A percentile compares a stretch with the other conserved stretches of the same genome.
These are phyloP conservation scores for Pantala flavescens DNA, from an alignment of 1,140 invertebrate species.

Conservation along the genomic window DNA sequence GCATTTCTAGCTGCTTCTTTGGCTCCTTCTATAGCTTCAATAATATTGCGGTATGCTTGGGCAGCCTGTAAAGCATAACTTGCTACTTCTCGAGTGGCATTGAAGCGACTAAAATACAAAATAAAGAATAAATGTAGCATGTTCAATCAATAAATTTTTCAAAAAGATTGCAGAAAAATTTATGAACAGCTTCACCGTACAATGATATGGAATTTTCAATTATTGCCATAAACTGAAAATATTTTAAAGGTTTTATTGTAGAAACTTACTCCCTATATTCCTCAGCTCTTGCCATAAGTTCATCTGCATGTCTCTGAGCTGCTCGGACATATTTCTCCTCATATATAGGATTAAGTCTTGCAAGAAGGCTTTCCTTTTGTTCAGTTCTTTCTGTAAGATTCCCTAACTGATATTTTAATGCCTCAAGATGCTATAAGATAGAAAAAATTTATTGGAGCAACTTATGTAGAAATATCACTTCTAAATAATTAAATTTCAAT, in stretches of 20 bases:
- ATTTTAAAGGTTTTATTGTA: slow-evolving; percentile 3
- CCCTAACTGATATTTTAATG: slow-evolving; percentile 26
- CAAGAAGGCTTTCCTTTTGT: slow-evolving; percentile 48
- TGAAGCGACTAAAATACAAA: slow-evolving; percentile 48
- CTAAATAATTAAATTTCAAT: slow-evolving; percentile 13
- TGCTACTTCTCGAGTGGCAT: slow-evolving; percentile 52
- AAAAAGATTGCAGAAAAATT: background rate
- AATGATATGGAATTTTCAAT: background rate
- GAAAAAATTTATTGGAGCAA: background rate
- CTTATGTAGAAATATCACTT: slow-evolving; percentile 15
- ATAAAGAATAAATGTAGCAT: background rate
- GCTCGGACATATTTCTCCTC: slow-evolving; percentile 50
- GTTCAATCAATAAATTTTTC: background rate
- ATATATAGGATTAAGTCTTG: slow-evolving; percentile 54
- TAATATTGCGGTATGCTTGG: slow-evolving; percentile 70
- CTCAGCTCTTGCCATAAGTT: slow-evolving; percentile 49
- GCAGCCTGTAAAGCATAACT: slow-evolving; percentile 64
- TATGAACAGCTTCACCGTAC: too few relatives aligned
- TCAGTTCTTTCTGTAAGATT: slow-evolving; percentile 37
- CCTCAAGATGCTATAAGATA: slow-evolving; percentile 30
- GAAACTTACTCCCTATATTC: slow-evolving; percentile 43
- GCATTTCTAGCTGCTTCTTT: slow-evolving; percentile 53
- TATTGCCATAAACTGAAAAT: background rate
- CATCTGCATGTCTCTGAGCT: slow-evolving; percentile 54
- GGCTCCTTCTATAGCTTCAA: slow-evolving; percentile 51